A percentile compares a stretch with the other conserved stretches of the same genome.
Conservation (phyloP, 53 echinoderm and acorn worm species). For the Mesocentrotus franciscanus region DNA sequence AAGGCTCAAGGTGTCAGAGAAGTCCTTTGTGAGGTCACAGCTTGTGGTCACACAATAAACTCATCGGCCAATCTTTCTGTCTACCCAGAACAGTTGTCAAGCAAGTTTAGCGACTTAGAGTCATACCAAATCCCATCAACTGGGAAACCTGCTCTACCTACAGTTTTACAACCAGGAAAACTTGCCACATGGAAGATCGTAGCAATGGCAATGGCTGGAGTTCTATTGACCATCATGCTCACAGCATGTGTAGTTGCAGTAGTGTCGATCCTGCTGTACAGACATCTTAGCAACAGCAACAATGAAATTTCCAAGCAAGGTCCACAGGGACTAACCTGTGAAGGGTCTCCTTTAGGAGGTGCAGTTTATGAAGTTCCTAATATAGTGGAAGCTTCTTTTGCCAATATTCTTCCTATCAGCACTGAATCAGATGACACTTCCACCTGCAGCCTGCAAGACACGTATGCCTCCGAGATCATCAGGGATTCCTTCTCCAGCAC, state of each 20-base stretch:
- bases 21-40: conserved; percentile 24
- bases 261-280: conserved; percentile 9
- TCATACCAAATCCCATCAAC: neutral
- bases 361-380: neutral
- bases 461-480: conserved; percentile 3
- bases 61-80: neutral
- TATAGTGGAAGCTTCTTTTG: neutral
- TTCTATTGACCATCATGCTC: neutral
- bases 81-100: neutral
- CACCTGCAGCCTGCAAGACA: neutral
- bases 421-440: conserved; percentile 1
- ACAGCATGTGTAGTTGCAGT: conserved; percentile 11
- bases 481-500: conserved; percentile 10
- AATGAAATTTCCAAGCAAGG: neutral
- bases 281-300: neutral
- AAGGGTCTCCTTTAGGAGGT: neutral
- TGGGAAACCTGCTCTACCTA: neutral
- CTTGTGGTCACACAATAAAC: neutral
- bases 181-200: conserved; percentile 11
- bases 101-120: neutral
- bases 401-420: neutral
- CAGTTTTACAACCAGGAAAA: neutral
- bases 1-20: neutral
- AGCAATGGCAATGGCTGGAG: conserved; percentile 7
- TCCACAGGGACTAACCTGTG: neutral